Conservation (phyloP, 2,797 vertebrate species). For the Sebastes itinus region DNA sequence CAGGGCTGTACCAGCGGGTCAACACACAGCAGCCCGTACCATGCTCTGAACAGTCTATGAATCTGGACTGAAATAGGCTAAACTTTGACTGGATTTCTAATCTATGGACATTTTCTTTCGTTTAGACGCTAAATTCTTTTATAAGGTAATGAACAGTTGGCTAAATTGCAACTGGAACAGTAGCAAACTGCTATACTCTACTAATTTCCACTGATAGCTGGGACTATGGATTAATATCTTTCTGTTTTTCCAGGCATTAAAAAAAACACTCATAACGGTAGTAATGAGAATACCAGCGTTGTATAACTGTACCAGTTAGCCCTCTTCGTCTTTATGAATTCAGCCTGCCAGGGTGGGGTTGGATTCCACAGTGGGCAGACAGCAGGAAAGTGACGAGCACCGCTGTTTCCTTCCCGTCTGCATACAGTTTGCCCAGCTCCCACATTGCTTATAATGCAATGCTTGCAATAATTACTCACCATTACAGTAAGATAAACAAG, state of each 20-base stretch:
- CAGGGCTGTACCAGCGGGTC: slow-evolving; percentile 11
- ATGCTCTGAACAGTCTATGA: background rate
- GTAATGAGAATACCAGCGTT: background rate
- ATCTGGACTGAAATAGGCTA: background rate
- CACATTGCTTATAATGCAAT: slow-evolving; percentile 2
- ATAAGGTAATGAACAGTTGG: background rate
- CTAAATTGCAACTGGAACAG: background rate
- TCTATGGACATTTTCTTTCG: background rate
- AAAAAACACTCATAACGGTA: background rate
- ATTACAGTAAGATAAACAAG: slow-evolving; percentile 27
- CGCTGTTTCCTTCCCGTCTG: slow-evolving; percentile 69
- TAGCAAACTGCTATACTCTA: background rate
- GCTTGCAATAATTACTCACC: background rate
- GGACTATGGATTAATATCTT: background rate
- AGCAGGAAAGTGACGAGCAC: slow-evolving; percentile 60
- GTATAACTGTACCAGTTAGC: slow-evolving; percentile 3
- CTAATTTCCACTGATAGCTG: background rate
- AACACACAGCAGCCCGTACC: background rate
- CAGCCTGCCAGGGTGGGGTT: slow-evolving; percentile 40
- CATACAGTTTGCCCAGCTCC: slow-evolving; percentile 14
- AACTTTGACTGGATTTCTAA: background rate
- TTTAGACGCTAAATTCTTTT: background rate
- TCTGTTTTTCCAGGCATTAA: background rate
- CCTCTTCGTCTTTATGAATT: slow-evolving; percentile 18
- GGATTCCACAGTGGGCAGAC: slow-evolving; percentile 67